Base-by-base conservation (phyloP, 92 coral and sea anemone genomes). In the Palythoa grandis region DNA sequence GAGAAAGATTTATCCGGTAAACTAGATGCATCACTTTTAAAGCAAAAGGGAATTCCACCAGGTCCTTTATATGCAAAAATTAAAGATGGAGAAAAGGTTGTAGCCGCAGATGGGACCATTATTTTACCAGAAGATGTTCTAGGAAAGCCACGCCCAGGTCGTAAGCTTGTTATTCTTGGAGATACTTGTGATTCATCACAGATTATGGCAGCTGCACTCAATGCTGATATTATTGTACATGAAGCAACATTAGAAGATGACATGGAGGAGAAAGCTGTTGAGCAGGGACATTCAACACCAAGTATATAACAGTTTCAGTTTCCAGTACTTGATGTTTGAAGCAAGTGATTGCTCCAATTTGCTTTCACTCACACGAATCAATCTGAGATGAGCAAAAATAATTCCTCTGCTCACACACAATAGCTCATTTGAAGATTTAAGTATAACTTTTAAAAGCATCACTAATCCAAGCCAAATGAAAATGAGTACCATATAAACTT, bases 231-330 rank as follows among this genome's bases (percentile, higher is more conserved):
- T 50, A 83, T 94, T 53, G 93, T 96, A 52, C 98, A 96, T 84
- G 98, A 96, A 85, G 98, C 98, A 40, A 96, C 98, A 25, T 92
- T 91, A 58, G 98, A 92, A 67, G 89, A 96, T 94, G 98, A 89
- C 70, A 69, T 94, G 76, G 90, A 88, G 80, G 96, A 91, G 71
- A 93, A 92, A 67, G 93, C 96, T 63, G 86, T 96, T 74, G 98
- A 91, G 23, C 89, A 84, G 90, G 98, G 98, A 19, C 98, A 96
- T 70, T 96, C 98, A 39, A 96, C 98, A 8, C 98, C 98, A 94
- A 92, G 98, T 96, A 84, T 71, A 84, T 85, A 71, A 29, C 1
- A 29, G 35, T 29, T 29, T 29, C 0, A 29, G 35, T 29, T 29
- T 29, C 35, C 35, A 29, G 0, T 29, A 29, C 35, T 0, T 29